Evolutionary conservation across 2,113 vertebrate species (phyloP).

Genomic region (Hemibagrus wyckioides): DNA sequence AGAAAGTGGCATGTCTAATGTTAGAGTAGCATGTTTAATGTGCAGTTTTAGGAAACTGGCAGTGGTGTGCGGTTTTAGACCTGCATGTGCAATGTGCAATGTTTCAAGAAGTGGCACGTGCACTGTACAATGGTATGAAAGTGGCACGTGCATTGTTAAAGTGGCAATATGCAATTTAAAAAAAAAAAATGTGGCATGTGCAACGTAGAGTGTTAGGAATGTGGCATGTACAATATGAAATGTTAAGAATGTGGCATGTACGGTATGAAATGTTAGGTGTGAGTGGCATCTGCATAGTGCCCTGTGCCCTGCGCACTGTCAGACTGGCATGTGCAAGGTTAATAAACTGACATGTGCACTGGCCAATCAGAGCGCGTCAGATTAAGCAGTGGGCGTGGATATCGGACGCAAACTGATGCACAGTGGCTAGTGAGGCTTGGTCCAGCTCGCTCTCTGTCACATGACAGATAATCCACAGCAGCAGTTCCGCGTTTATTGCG

Average conservation of each 20-base stretch:
- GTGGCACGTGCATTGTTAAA: too few species aligned
- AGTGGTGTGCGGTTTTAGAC: too few species aligned
- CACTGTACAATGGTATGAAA: neutral
- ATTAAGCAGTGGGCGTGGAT: conserved; percentile 3
- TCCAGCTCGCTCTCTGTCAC: conserved; percentile 12
- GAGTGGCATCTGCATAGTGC: neutral
- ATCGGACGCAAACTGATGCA: neutral
- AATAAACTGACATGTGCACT: neutral
- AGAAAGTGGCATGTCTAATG: neutral
- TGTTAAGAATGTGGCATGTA: neutral
- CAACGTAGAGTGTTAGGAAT: neutral
- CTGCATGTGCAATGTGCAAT: neutral
- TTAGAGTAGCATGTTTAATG: neutral
- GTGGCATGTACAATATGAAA: neutral
- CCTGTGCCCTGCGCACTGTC: neutral
- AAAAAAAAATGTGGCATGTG: neutral
- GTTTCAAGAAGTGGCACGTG: neutral
- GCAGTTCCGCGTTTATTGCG: conserved; percentile 27
- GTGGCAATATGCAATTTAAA: neutral
- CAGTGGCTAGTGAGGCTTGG: neutral
- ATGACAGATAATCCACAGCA: conserved; percentile 20
- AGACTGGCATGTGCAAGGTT: neutral
- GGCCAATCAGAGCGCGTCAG: conserved; percentile 2
- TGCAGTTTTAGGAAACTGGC: neutral
- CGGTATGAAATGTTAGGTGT: neutral